phyloP scores from a whole-genome alignment of 2,888 invertebrate genomes.

The Dynastes grantii region DNA sequence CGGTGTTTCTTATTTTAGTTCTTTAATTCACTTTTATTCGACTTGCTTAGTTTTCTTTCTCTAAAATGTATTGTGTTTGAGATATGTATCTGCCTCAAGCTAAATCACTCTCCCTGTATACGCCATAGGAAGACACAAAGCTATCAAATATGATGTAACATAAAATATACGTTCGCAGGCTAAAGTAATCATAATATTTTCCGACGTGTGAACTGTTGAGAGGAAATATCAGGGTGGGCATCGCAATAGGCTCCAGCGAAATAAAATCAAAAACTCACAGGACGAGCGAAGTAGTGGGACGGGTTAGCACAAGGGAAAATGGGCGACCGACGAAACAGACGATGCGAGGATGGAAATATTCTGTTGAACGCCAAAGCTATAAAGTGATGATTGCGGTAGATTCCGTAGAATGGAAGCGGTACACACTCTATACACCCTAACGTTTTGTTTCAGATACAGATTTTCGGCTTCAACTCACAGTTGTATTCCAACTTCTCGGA shows the following conservation, averaged over 20 bases:
- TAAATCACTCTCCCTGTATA: no score
- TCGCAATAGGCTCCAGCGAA: constrained; percentile 57
- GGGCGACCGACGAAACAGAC: constrained; percentile 64
- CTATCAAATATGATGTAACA: constrained; percentile 68
- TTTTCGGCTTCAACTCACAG: constrained; percentile 98
- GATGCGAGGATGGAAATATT: constrained; percentile 66
- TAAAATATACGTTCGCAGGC: constrained; percentile 66
- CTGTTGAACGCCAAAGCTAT: constrained; percentile 69
- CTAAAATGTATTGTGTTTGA: no score
- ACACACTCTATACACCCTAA: constrained; percentile 62
- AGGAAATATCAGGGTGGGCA: constrained; percentile 57
- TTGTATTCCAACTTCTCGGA: constrained; percentile 97
- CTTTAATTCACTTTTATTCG: no score
- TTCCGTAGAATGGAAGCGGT: constrained; percentile 61
- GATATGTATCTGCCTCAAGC: no score
- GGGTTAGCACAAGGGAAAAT: constrained; percentile 60
- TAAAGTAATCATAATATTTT: constrained; percentile 69
- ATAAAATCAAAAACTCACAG: constrained; percentile 57
- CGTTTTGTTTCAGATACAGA: constrained; percentile 88
- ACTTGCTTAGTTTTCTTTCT: no score
- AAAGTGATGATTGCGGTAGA: constrained; percentile 69
- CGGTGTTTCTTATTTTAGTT: no score
- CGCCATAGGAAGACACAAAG: constrained; percentile 15
- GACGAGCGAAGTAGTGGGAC: constrained; percentile 61
- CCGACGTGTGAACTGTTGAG: constrained; percentile 64